Evolutionary conservation across 2,888 invertebrate genomes (phyloP).

Genomic region (Deilephila porcellus): DNA sequence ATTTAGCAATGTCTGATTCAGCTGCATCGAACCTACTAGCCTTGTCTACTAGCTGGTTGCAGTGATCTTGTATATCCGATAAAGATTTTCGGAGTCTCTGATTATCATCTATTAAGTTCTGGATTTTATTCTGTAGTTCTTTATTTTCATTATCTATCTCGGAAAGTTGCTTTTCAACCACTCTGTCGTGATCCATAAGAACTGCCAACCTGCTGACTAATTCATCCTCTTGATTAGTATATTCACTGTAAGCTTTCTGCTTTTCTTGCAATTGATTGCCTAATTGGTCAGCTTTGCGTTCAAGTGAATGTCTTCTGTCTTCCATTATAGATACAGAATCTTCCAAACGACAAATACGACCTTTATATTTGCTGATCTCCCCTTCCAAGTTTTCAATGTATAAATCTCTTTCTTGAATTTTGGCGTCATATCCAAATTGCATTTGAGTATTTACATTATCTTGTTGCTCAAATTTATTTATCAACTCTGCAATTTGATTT

Average conservation of each 20-base stretch:
- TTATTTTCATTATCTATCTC: conserved; percentile 84
- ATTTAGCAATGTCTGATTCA: conserved; percentile 63
- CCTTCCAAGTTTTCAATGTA: conserved; percentile 89
- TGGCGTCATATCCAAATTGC: conserved; percentile 85
- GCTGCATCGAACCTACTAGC: conserved; percentile 62
- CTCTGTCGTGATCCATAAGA: conserved; percentile 86
- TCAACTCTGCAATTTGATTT: conserved; percentile 63
- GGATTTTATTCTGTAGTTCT: conserved; percentile 82
- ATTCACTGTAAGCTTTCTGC: conserved; percentile 85
- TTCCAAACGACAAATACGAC: conserved; percentile 87
- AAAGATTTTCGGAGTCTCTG: conserved; percentile 75
- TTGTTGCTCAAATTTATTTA: conserved; percentile 62
- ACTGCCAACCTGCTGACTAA: conserved; percentile 86
- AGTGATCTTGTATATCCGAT: conserved; percentile 73
- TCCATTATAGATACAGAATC: conserved; percentile 87
- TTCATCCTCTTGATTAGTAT: conserved; percentile 86
- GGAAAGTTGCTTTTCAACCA: conserved; percentile 86
- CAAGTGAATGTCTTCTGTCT: conserved; percentile 84
- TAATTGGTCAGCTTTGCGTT: conserved; percentile 86
- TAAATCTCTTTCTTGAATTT: conserved; percentile 89
- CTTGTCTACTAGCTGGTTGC: conserved; percentile 64
- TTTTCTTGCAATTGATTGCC: conserved; percentile 86
- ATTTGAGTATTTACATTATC: conserved; percentile 70
- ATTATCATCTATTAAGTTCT: conserved; percentile 80
- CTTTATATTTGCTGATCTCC: conserved; percentile 87